phyloP scores from a whole-genome alignment of 1,140 invertebrate species.

The Solenopsis fugax region DNA sequence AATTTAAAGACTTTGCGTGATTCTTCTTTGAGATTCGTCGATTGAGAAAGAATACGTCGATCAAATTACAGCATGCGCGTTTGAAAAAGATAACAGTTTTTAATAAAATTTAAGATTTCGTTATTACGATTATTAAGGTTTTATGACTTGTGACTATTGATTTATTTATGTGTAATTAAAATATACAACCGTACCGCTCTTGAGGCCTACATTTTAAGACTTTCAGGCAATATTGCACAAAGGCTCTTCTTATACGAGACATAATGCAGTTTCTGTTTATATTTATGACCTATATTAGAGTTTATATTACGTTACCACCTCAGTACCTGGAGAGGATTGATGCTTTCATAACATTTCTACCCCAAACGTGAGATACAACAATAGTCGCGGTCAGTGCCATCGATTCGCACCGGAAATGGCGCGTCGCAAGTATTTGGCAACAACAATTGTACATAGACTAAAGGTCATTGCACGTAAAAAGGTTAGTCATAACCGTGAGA shows the following conservation, averaged over 20 bases:
- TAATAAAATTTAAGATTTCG: neutral
- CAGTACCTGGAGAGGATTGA: neutral
- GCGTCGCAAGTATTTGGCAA: too few species aligned
- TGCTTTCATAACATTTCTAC: neutral
- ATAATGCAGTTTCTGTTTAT: neutral
- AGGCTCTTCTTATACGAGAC: neutral
- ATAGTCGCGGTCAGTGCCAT: neutral
- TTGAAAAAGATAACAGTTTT: neutral
- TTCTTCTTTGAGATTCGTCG: neutral
- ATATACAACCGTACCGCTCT: too few species aligned
- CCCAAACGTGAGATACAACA: neutral
- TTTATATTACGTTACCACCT: neutral
- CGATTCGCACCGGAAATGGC: neutral
- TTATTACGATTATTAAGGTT: too few species aligned
- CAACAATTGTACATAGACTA: neutral
- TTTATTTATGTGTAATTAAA: neutral
- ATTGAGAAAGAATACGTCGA: neutral
- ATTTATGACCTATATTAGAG: neutral
- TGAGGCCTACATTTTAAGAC: neutral
- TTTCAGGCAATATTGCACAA: neutral
- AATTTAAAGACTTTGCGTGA: neutral
- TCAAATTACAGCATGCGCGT: neutral
- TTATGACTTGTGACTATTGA: neutral
- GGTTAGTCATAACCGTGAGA: too few species aligned
- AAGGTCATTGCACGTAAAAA: too few species aligned